phyloP scores from a whole-genome alignment of 2,888 invertebrate species.

The Lepas anatifera region DNA sequence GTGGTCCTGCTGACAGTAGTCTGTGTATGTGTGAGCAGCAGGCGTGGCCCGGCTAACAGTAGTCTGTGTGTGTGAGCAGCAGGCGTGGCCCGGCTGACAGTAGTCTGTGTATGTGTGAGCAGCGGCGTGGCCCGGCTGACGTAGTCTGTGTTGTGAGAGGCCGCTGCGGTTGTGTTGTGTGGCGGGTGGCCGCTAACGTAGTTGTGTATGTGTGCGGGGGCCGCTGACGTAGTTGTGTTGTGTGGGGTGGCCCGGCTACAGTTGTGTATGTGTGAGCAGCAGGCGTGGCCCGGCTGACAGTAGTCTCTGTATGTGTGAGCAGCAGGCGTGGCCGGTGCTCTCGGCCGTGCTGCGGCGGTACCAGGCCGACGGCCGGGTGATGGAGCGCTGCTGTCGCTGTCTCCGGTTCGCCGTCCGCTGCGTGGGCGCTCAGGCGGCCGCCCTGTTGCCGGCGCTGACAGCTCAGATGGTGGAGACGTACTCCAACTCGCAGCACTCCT shows the following conservation, averaged over 20 bases:
- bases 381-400: slow-evolving; percentile 85
- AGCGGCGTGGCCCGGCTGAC: too few relatives aligned
- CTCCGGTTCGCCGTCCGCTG: slow-evolving; percentile 80
- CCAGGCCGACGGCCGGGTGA: slow-evolving; percentile 67
- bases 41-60: slow-evolving; percentile 86
- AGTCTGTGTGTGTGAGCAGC: too few relatives aligned
- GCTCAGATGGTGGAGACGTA: slow-evolving; percentile 57
- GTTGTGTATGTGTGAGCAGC: too few relatives aligned
- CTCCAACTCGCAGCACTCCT: slow-evolving; percentile 66
- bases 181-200: too few relatives aligned
- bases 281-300: too few relatives aligned
- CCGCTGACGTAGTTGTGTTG: too few relatives aligned
- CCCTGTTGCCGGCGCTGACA: slow-evolving; percentile 52
- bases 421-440: slow-evolving; percentile 59
- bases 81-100: too few relatives aligned
- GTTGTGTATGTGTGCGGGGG: too few relatives aligned
- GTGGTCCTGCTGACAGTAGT: too few relatives aligned
- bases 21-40: slow-evolving; percentile 34
- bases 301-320: slow-evolving; percentile 13
- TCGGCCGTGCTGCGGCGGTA: slow-evolving; percentile 64
- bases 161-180: too few relatives aligned
- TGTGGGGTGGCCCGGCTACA: too few relatives aligned
- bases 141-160: too few relatives aligned
- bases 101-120: slow-evolving; percentile 13
- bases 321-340: slow-evolving; percentile 74